These are phyloP conservation scores for Smutsia gigantea DNA, from an alignment of 2,797 vertebrate genomes.

Conservation along the genomic window DNA sequence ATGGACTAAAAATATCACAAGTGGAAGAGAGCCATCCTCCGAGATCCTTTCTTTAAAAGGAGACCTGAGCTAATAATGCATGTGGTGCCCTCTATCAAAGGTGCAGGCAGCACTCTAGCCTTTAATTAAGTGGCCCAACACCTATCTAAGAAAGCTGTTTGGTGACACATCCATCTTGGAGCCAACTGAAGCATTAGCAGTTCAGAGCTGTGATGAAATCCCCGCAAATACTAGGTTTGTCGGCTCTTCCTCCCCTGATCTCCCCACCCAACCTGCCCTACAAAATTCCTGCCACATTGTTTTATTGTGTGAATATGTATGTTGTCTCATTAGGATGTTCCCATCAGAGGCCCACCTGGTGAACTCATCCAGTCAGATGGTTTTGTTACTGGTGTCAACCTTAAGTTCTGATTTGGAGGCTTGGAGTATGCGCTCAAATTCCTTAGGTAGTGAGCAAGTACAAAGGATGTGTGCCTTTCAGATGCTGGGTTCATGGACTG, in stretches of 20 bases:
- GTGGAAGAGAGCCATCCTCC: not conserved
- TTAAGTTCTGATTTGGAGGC: conserved; percentile 5
- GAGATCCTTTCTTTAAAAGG: not conserved
- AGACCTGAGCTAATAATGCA: not conserved
- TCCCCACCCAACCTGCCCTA: not conserved
- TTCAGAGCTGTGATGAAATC: not conserved
- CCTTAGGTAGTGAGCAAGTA: not conserved
- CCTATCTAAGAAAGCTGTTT: not conserved
- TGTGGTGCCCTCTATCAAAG: not conserved
- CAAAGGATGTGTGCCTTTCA: not conserved
- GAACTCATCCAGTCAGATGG: not conserved
- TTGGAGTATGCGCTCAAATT: not conserved
- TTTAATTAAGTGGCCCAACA: not conserved
- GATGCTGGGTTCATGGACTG: not conserved
- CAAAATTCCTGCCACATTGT: not conserved
- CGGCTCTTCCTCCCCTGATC: not conserved
- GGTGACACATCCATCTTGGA: not conserved
- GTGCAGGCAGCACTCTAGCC: not conserved
- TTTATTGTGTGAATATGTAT: not conserved
- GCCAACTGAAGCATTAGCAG: not conserved
- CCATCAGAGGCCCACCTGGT: not conserved
- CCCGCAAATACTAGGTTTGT: not conserved
- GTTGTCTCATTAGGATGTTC: not conserved
- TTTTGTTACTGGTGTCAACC: conserved; percentile 24
- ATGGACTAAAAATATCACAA: conserved; percentile 2